Evolutionary conservation across 2,113 vertebrate species (phyloP).

Genomic region (Callipepla squamata): DNA sequence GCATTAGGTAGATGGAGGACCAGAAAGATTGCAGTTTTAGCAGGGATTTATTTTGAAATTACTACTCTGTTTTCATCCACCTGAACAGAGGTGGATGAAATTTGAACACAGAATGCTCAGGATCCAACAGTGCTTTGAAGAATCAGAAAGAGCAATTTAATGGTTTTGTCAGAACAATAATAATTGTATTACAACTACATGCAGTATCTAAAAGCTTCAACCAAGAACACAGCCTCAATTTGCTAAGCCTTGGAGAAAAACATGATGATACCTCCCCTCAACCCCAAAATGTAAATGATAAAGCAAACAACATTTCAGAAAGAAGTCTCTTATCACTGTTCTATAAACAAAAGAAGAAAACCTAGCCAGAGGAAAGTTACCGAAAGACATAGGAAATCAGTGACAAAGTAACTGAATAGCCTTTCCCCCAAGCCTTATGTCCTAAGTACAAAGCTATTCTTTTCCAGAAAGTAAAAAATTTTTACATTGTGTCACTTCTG

Average conservation of each 20-base stretch:
- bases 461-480: background rate
- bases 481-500: background rate
- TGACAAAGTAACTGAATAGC: background rate
- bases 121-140: background rate
- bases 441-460: background rate
- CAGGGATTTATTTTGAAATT: background rate
- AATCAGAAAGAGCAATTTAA: conserved; percentile 30
- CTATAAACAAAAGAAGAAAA: background rate
- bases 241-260: background rate
- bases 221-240: background rate
- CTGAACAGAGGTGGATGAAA: background rate
- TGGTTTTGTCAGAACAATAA: background rate
- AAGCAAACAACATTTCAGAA: background rate
- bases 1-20: background rate
- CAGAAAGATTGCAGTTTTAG: background rate
- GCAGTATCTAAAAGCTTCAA: background rate
- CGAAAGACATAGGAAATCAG: background rate
- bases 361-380: conserved; percentile 1
- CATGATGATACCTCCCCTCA: accelerated
- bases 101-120: background rate
- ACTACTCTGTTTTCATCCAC: background rate
- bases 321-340: accelerated
- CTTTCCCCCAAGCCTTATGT: background rate
- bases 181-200: background rate
- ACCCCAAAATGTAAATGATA: background rate